Percentiles rank a stretch among this genome's conserved stretches.
phyloP scores from a whole-genome alignment of 2,888 invertebrate species.

The Drosophila longiperda region DNA sequence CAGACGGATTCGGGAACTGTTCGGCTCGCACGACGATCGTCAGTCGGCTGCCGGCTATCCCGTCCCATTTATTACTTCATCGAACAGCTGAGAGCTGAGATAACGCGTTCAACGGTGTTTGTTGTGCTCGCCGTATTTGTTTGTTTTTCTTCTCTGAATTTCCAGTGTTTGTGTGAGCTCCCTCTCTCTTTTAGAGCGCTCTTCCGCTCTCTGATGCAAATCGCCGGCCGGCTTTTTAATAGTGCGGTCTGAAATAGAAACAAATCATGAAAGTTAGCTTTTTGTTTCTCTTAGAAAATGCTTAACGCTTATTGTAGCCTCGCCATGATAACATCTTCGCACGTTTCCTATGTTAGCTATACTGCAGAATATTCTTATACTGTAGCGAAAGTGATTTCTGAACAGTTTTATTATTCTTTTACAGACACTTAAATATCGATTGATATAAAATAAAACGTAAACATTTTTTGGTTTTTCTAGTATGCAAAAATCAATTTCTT shows the following conservation, averaged over 20 bases:
- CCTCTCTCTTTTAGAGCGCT: conserved; percentile 12
- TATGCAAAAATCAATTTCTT: neutral
- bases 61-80: conserved; percentile 66
- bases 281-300: conserved; percentile 4
- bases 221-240: conserved; percentile 50
- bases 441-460: neutral
- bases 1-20: conserved; percentile 36
- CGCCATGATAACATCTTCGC: neutral
- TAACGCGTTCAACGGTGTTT: conserved; percentile 46
- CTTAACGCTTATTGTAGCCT: neutral
- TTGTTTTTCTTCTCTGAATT: conserved; percentile 23
- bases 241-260: conserved; percentile 8
- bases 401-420: neutral
- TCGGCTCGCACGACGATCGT: conserved; percentile 40
- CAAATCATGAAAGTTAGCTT: neutral
- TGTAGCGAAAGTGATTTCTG: neutral
- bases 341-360: neutral
- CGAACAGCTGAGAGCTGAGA: conserved; percentile 57
- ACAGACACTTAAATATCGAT: neutral
- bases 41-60: conserved; percentile 56
- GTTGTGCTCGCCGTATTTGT: conserved; percentile 56
- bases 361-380: neutral
- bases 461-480: neutral
- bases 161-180: conserved; percentile 35
- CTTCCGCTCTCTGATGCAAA: conserved; percentile 15